Percentiles rank a stretch among this genome's conserved stretches.
phyloP scores from a whole-genome alignment of 2,113 vertebrate species.

The Dasyornis broadbenti region DNA sequence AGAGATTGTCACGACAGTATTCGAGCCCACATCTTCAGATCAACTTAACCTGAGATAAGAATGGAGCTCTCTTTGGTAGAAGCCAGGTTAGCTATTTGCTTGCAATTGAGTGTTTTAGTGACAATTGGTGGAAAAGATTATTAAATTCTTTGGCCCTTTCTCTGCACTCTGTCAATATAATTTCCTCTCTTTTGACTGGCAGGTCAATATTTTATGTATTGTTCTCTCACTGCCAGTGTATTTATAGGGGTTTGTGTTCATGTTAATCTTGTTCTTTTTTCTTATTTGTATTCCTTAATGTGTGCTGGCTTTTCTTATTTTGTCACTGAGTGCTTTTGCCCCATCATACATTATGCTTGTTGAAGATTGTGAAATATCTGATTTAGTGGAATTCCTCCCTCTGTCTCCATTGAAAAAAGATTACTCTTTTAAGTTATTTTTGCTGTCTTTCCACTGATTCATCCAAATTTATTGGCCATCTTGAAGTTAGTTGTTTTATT shows the following conservation, averaged over 20 bases:
- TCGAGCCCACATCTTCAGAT: background rate
- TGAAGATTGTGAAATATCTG: background rate
- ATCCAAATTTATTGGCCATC: background rate
- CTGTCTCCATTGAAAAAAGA: background rate
- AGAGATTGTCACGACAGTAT: background rate
- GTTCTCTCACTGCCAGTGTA: background rate
- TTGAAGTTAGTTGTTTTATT: background rate
- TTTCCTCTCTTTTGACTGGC: background rate
- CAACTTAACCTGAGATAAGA: background rate
- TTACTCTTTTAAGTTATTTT: background rate
- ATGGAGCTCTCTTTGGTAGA: background rate
- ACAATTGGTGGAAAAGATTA: background rate
- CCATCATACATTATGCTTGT: background rate
- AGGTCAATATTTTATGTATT: background rate
- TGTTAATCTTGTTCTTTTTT: background rate
- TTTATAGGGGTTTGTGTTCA: background rate
- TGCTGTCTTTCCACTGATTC: background rate
- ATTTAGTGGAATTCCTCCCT: background rate
- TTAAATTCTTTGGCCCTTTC: background rate
- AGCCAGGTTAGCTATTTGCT: background rate
- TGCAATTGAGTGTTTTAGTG: background rate
- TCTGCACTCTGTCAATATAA: background rate
- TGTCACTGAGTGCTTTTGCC: background rate
- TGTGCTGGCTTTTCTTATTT: background rate
- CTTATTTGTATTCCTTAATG: background rate